phyloP scores from a whole-genome alignment of 2,888 invertebrate genomes.

The Trilocha varians region DNA sequence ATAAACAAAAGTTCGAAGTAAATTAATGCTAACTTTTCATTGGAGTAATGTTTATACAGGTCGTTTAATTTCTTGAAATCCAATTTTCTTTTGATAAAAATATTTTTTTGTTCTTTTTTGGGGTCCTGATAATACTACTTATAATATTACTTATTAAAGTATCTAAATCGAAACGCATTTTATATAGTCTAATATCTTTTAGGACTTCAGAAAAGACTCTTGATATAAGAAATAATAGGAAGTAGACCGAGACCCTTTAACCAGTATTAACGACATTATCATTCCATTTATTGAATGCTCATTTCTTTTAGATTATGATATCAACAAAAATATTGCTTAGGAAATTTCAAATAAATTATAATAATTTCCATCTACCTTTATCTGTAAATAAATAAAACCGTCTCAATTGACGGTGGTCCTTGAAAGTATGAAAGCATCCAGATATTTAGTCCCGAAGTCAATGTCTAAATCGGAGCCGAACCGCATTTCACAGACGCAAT shows the following conservation, averaged over 20 bases:
- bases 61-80: constrained; percentile 17
- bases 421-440: constrained; percentile 56
- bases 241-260: too few species aligned
- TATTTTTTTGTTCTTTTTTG: too few species aligned
- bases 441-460: constrained; percentile 40
- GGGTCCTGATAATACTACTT: too few species aligned
- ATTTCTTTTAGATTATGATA: background rate
- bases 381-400: background rate
- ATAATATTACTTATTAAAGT: too few species aligned
- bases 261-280: too few species aligned
- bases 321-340: background rate
- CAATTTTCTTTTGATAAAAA: background rate
- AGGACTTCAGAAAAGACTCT: too few species aligned
- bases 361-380: background rate
- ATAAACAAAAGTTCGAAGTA: constrained; percentile 68
- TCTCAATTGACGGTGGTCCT: constrained; percentile 46
- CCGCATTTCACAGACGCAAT: constrained; percentile 38
- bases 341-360: background rate
- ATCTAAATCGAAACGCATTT: too few species aligned
- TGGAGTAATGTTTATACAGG: constrained; percentile 25
- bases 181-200: too few species aligned
- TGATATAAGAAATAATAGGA: too few species aligned
- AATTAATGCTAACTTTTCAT: constrained; percentile 55
- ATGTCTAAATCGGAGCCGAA: constrained; percentile 31
- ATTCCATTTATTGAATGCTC: constrained; percentile 13